Evolutionary conservation across 2,888 invertebrate genomes (phyloP).

Genomic region (Polydrusus pterygomalis): DNA sequence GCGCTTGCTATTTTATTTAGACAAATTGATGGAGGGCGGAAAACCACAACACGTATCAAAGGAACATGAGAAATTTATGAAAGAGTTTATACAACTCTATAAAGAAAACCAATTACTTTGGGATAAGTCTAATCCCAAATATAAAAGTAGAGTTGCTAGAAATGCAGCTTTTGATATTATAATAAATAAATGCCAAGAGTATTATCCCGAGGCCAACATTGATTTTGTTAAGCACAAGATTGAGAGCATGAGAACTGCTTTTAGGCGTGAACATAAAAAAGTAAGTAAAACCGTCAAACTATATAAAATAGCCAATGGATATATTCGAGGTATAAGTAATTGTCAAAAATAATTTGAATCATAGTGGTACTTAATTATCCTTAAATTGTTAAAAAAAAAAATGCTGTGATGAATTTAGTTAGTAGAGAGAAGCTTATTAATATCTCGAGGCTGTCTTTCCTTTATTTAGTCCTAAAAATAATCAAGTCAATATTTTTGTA

Average conservation of each 20-base stretch:
- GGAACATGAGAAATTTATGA: constrained; percentile 58
- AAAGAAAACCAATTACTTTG: constrained; percentile 59
- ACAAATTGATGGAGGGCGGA: constrained; percentile 12
- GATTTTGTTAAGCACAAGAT: constrained; percentile 60
- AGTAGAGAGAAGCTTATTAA: too few species aligned
- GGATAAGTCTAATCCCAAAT: constrained; percentile 60
- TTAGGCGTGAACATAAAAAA: constrained; percentile 61
- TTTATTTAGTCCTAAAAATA: too few species aligned
- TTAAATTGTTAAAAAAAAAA: too few species aligned
- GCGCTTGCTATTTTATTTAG: too few species aligned
- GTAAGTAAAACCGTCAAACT: constrained; percentile 31
- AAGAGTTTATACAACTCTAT: constrained; percentile 58
- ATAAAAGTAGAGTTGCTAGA: constrained; percentile 58
- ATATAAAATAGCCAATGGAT: too few species aligned
- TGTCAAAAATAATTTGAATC: too few species aligned
- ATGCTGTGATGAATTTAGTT: too few species aligned
- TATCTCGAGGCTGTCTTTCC: too few species aligned
- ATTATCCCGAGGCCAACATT: constrained; percentile 60
- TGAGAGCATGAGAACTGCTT: constrained; percentile 58
- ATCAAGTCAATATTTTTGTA: too few species aligned
- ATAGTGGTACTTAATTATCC: too few species aligned
- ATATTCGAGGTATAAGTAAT: too few species aligned
- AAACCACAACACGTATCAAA: constrained; percentile 50
- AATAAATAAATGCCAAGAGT: constrained; percentile 56
- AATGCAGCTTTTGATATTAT: constrained; percentile 57